These are phyloP conservation scores for Etheostoma cragini DNA, from an alignment of 2,113 vertebrate genomes.

Conservation along the genomic window DNA sequence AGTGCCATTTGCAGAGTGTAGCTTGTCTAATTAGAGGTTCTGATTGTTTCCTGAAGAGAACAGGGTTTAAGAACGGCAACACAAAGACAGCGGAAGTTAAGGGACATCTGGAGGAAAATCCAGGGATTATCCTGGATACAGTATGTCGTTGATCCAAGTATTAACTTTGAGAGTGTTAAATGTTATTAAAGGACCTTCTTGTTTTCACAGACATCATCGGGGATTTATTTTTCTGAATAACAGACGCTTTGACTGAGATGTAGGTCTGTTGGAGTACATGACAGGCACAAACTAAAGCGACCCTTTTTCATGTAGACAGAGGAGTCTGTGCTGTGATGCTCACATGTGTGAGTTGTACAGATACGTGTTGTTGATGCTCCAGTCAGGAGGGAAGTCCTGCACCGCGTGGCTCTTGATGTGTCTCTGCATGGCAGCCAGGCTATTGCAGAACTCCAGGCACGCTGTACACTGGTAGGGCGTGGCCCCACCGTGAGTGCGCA, in stretches of 20 bases:
- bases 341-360: constrained; percentile 85
- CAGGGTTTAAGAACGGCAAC: too few species aligned
- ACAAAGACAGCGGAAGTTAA: too few species aligned
- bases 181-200: constrained; percentile 1
- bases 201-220: not conserved
- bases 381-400: constrained; percentile 85
- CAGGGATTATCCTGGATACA: too few species aligned
- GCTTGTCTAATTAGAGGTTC: too few species aligned
- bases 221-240: not conserved
- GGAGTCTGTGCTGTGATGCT: constrained; percentile 1
- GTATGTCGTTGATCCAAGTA: not conserved
- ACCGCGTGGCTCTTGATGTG: constrained; percentile 83
- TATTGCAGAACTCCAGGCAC: constrained; percentile 85
- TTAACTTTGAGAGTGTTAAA: not conserved
- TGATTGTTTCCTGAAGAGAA: too few species aligned
- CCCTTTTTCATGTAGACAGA: not conserved
- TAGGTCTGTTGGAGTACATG: not conserved
- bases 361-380: constrained; percentile 86
- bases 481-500: constrained; percentile 86
- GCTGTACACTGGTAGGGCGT: constrained; percentile 86
- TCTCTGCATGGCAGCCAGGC: constrained; percentile 86
- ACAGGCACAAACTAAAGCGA: constrained; percentile 1
- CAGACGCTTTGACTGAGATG: not conserved
- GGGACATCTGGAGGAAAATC: too few species aligned
- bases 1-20: too few species aligned